Base-by-base conservation (phyloP, 30 jellyfish, hydroid and myxozoan species). In the Morbakka virulenta region DNA sequence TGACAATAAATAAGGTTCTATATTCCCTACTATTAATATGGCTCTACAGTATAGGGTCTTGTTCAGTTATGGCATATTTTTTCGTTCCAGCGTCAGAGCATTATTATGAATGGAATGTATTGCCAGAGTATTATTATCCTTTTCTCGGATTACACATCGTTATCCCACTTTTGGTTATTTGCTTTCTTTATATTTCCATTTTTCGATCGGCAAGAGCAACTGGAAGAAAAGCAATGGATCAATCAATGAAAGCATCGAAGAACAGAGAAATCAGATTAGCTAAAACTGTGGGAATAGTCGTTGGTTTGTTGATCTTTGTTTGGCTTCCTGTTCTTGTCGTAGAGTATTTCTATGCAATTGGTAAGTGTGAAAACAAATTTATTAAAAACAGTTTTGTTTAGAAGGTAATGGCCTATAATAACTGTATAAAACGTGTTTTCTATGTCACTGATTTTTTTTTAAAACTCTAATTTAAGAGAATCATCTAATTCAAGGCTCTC, bases 261-360 rank as follows among this genome's bases (percentile, higher is more conserved):
- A n/a, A n/a, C n/a, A 49, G 96, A 35, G 96, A 86, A 53, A 29
- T 86, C 12, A 51, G 64, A 24, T 52, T 86, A 52, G 96, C 96
- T 33, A 74, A 79, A 34, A 76, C 96, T 3, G 52, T 86, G 26
- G 87, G 87, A 0, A 76, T 86, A 31, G 90, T 86, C 26, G 72
- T 77, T 49, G 90, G 89, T 14, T 52, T 78, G 76, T 31, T 86
- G 79, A 76, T 76, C 34, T 13, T 77, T 14, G 87, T 86, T 4
- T 86, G 96, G 96, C 71, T 86, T 4, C 96, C 96, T 12, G 96
- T 77, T 4, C 49, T 86, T 64, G 83, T 78, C n/a, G 57, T 77
- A n/a, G 96, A 86, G 76, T 70, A 63, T 65, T 78, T 86, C 62
- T 86, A 86, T 63, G 96, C 87, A 1, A 57, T 77, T n/a, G n/a